phyloP scores from a whole-genome alignment of 2,888 invertebrate species.

The Drosophila histrio region DNA sequence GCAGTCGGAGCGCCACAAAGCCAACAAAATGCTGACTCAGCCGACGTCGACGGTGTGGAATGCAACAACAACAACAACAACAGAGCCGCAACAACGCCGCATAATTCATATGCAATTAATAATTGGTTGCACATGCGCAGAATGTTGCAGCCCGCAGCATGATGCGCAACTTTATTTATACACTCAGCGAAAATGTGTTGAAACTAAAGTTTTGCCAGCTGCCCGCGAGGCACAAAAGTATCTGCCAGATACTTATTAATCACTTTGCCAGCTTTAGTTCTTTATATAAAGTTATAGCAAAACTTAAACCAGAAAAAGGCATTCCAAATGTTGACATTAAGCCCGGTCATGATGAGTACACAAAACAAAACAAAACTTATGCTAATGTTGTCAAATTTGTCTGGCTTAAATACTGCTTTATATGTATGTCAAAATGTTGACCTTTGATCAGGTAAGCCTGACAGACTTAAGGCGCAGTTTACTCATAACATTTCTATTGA shows the following conservation, averaged over 20 bases:
- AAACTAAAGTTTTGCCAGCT: neutral
- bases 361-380: constrained; percentile 16
- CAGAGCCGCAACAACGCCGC: constrained; percentile 42
- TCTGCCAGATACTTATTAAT: constrained; percentile 8
- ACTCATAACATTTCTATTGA: constrained; percentile 48
- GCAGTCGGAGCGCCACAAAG: constrained; percentile 53
- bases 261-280: constrained; percentile 12
- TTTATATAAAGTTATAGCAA: neutral
- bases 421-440: constrained; percentile 32
- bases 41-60: constrained; percentile 41
- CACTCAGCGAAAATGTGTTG: constrained; percentile 34
- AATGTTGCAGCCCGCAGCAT: constrained; percentile 63
- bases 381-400: constrained; percentile 38
- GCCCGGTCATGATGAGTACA: neutral
- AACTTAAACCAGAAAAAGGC: neutral
- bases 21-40: constrained; percentile 70
- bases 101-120: constrained; percentile 81
- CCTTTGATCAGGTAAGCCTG: constrained; percentile 45
- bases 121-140: constrained; percentile 79
- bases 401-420: constrained; percentile 27
- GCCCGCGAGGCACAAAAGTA: neutral
- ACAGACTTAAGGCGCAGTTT: constrained; percentile 14
- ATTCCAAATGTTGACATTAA: constrained; percentile 19
- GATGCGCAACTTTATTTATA: constrained; percentile 55
- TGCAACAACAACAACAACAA: constrained; percentile 49